A percentile compares a stretch with the other conserved stretches of the same genome.
Conservation (phyloP, 30 jellyfish, hydroid and myxozoan species). For the Chrysaora quinquecirrha region DNA sequence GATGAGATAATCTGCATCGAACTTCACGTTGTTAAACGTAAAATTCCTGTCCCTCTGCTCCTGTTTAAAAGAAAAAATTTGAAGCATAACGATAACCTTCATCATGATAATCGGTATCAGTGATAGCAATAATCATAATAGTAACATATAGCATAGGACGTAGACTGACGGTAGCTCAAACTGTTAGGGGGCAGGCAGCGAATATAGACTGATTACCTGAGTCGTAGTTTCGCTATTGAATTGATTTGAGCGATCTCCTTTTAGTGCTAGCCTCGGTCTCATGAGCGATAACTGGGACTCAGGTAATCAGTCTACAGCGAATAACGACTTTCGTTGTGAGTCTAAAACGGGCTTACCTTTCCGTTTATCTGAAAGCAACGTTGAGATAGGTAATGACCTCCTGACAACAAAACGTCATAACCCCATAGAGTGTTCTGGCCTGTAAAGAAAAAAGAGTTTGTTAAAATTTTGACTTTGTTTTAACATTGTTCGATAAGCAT, state of each 20-base stretch:
- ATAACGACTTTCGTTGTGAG: neutral
- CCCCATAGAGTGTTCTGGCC: constrained; percentile 24
- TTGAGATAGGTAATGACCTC: neutral
- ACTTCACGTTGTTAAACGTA: constrained; percentile 3
- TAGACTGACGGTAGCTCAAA: no score
- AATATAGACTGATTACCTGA: no score
- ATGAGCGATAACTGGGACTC: no score
- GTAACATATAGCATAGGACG: neutral
- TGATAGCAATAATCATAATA: no score
- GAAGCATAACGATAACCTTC: neutral
- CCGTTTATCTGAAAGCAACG: constrained; percentile 17
- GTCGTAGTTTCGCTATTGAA: no score
- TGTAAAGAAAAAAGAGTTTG: neutral
- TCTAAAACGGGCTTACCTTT: neutral
- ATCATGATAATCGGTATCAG: neutral
- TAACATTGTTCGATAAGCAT: no score
- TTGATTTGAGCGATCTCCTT: no score
- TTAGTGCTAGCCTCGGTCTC: no score
- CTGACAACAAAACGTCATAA: constrained; percentile 6
- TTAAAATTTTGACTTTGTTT: neutral
- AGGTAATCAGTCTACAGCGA: no score
- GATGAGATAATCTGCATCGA: neutral
- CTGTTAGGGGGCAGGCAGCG: no score
- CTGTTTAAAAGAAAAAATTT: neutral
- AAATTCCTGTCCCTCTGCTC: neutral